phyloP scores from a whole-genome alignment of 2,888 invertebrate species.

The Callyntrura guangdongensis region DNA sequence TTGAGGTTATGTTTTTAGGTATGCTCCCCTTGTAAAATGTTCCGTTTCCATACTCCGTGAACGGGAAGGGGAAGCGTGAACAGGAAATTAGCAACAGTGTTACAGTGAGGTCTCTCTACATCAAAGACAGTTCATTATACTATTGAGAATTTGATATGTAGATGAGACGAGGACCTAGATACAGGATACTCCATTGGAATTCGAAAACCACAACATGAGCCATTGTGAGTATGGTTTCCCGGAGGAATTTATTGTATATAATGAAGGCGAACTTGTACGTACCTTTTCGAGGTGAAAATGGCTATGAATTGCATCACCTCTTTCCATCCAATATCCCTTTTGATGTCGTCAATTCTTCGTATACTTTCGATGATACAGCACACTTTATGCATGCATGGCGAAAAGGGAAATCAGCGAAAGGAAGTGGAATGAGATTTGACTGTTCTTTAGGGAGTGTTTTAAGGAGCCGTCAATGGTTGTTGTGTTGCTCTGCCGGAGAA shows the following conservation, averaged over 20 bases:
- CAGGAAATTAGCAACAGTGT: not conserved
- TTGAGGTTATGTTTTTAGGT: too few species aligned
- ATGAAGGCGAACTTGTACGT: not conserved
- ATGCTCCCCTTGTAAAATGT: too few species aligned
- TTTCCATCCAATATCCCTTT: not conserved
- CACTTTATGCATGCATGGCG: not conserved
- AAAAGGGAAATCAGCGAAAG: conserved; percentile 36
- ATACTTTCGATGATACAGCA: not conserved
- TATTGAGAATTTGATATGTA: not conserved
- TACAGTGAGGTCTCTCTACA: not conserved
- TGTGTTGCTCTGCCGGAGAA: not conserved
- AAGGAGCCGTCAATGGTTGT: conserved; percentile 4
- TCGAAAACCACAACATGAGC: conserved; percentile 53
- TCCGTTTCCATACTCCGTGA: not conserved
- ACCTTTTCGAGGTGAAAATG: not conserved
- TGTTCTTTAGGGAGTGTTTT: conserved; percentile 21
- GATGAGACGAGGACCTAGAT: not conserved
- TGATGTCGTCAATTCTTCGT: not conserved
- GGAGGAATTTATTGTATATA: not conserved
- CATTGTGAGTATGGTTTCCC: conserved; percentile 21
- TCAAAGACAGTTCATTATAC: conserved; percentile 4
- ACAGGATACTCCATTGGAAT: not conserved
- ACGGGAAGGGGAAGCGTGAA: not conserved
- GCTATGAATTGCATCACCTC: too few species aligned
- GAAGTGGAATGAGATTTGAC: conserved; percentile 33